Evolutionary conservation across 2,797 vertebrate genomes (phyloP), one percentile per base, ranked within the genome.

Genomic region (Odontamblyopus lacepedii): DNA sequence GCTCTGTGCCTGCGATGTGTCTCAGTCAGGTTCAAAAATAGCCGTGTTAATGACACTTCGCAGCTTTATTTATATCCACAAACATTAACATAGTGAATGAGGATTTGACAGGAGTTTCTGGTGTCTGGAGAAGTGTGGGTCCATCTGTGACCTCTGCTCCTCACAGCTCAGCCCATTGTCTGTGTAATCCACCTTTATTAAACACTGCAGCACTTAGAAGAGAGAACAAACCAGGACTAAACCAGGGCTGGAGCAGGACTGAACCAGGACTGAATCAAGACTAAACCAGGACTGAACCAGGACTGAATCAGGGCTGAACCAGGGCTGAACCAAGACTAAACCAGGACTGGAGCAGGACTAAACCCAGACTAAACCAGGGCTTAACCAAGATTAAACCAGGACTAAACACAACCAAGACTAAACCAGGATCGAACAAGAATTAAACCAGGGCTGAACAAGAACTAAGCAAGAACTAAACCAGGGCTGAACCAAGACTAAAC

Each of bases 171-270:
- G 77, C 78, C 83, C 81, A 90, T 87, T 91, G 88, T 91, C 78
- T 80, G 77, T 72, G 81, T 92, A 91, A 92, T 92, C 90, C 87
- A 73, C 63, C 35, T 77, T 84, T 82, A 85, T 90, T 88, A 89
- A 57, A 85, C 85, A 78, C 76, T 73, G 76, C 75, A 77, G 80
- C 73, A 53, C 11, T 13, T 13, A 12, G 2, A 12, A 44, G 2
- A 44, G 9, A 44, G 75, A 74, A 81, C 44, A 16, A 70, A 87
- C 87, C 81, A 75, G 77, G 56, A 69, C 78, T 41, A 2, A 12
- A 41, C 9, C 38, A 12, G 9, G 11, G 2, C 38, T 41, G 38
- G 12, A 41, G 9, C 5, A 38, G 38, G 38, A 41, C 38, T 9
- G 8, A 12, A 41, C 9, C 38, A 41, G 38, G 11, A 12, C 38